Base-by-base conservation (phyloP, 2,113 vertebrate genomes). In the human (Homo sapiens) region DNA sequence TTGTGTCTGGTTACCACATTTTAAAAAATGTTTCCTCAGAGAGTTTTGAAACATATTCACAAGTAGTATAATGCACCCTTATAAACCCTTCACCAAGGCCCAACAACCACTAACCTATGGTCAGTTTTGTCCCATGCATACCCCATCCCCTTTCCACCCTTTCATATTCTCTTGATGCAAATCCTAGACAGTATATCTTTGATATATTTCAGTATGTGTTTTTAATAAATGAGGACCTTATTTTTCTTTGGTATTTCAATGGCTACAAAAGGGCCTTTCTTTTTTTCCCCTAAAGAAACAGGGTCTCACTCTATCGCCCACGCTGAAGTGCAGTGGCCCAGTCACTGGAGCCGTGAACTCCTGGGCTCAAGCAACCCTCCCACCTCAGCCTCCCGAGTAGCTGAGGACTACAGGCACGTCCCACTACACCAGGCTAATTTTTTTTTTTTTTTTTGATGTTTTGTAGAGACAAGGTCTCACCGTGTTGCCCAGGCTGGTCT, bases 31-130 rank as follows among this genome's bases (percentile, higher is more conserved):
- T 43, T 50, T 64, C 48, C 93, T 85, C 45, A 89, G 35, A 94
- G 22, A 96, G 90, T 93, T 94, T 8, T 73, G 6, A 89, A 93
- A 76, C n/a, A 94, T 75, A 85, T 32, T 86, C 64, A 83, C 48
- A 93, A 55, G 2, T 18, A 90, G 52, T 43, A 85, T n/a, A 90
- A 93, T 18, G 38, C 81, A 76, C 3, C 45, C 66, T 32, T 73
- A 93, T 38, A 72, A 45, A 90, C 2, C 57, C 17, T 75, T 40
- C 43, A 89, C 10, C 40, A 12, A 81, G 50, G 81, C 11, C 83
- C 70, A 80, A 76, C 9, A 90, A 79, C 27, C 40, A 68, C 22
- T 40, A 79, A n/a, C 22, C 23, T 86, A 61, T 30, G 1, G n/a
- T 72, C 48, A 94, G 45, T 75, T 68, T n/a, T 64, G 50, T 57